phyloP scores from a whole-genome alignment of 2,888 invertebrate species.

The Clivina fossor region DNA sequence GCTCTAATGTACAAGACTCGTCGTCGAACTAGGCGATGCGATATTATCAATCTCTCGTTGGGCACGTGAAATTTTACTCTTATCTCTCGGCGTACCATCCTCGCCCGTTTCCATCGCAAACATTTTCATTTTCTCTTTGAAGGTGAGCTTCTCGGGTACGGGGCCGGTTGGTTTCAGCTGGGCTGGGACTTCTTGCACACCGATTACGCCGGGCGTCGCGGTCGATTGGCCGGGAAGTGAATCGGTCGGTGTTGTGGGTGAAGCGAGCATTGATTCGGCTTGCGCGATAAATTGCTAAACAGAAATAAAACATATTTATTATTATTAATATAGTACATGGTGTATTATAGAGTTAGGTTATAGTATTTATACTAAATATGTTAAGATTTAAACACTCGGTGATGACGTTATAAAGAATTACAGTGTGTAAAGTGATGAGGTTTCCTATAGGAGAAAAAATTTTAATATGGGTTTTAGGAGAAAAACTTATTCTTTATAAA shows the following conservation, averaged over 20 bases:
- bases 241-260: conserved; percentile 70
- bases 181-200: conserved; percentile 89
- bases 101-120: conserved; percentile 97
- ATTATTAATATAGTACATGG: no score
- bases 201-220: conserved; percentile 94
- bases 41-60: conserved; percentile 88
- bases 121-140: conserved; percentile 99
- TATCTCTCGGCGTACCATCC: conserved; percentile 88
- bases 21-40: conserved; percentile 51
- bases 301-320: no score
- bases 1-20: conserved; percentile 43
- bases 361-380: no score
- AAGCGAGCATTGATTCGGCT: conserved; percentile 77
- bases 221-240: conserved; percentile 51
- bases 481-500: no score
- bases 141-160: conserved; percentile 90
- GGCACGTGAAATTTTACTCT: conserved; percentile 93
- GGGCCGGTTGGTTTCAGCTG: conserved; percentile 64
- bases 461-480: no score
- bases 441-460: no score
- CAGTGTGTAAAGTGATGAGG: no score
- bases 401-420: no score
- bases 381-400: no score
- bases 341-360: not conserved
- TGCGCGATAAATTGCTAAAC: conserved; percentile 81